Conservation (phyloP, 2,888 invertebrate genomes). For the Tipula lateralis region DNA sequence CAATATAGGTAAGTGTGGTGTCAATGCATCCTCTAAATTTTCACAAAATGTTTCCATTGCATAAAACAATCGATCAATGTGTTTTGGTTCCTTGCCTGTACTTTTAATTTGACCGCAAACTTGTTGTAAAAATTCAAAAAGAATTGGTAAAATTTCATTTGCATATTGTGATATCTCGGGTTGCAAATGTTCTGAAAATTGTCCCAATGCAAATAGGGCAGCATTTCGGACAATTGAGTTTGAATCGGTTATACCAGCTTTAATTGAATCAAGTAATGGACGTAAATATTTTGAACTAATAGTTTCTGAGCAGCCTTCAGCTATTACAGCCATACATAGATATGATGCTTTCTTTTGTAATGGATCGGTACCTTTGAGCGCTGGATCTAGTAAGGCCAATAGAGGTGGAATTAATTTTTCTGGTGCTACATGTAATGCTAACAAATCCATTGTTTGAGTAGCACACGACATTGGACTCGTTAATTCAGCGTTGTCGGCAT, state of each 20-base stretch:
- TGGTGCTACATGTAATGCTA: slow-evolving; percentile 70
- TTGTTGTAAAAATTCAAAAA: slow-evolving; percentile 65
- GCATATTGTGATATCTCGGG: slow-evolving; percentile 73
- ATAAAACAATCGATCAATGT: slow-evolving; percentile 69
- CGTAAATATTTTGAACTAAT: slow-evolving; percentile 67
- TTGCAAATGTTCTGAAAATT: slow-evolving; percentile 74
- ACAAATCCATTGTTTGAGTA: slow-evolving; percentile 66
- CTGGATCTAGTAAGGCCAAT: slow-evolving; percentile 61
- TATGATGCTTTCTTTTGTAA: slow-evolving; percentile 67
- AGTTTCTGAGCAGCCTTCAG: slow-evolving; percentile 73
- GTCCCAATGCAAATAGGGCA: slow-evolving; percentile 73
- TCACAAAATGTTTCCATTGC: slow-evolving; percentile 76
- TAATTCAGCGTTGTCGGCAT: slow-evolving; percentile 58
- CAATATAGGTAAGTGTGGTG: slow-evolving; percentile 65
- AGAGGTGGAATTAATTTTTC: slow-evolving; percentile 69
- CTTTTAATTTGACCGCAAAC: slow-evolving; percentile 54
- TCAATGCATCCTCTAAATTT: slow-evolving; percentile 65
- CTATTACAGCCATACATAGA: slow-evolving; percentile 66
- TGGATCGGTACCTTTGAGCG: slow-evolving; percentile 57
- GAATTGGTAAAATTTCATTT: slow-evolving; percentile 63
- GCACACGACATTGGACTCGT: slow-evolving; percentile 63
- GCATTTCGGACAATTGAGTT: slow-evolving; percentile 64
- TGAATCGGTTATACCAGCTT: slow-evolving; percentile 62
- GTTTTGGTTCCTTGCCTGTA: slow-evolving; percentile 57
- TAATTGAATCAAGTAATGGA: slow-evolving; percentile 63